phyloP scores from a whole-genome alignment of 2,113 vertebrate genomes.

The Geococcyx californianus region DNA sequence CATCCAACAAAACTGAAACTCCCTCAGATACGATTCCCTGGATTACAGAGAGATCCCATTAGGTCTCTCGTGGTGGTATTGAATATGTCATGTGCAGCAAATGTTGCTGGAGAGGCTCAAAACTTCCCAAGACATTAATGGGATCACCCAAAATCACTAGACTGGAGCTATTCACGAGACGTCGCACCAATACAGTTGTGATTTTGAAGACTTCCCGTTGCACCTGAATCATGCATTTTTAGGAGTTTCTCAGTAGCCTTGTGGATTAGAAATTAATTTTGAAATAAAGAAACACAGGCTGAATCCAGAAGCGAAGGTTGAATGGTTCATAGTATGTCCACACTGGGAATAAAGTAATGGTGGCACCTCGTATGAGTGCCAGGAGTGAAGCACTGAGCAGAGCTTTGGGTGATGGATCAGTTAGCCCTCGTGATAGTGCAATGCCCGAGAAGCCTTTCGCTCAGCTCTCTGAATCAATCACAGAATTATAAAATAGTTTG shows the following conservation, averaged over 20 bases:
- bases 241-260: not conserved
- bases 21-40: not conserved
- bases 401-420: not conserved
- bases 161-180: not conserved
- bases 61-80: accelerated
- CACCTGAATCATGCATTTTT: not conserved
- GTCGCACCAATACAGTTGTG: not conserved
- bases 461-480: not conserved
- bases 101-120: not conserved
- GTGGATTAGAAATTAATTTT: not conserved
- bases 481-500: too few species aligned
- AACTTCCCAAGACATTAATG: not conserved
- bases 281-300: not conserved
- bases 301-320: not conserved
- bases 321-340: not conserved
- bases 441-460: not conserved
- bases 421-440: not conserved
- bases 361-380: not conserved
- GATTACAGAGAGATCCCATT: not conserved
- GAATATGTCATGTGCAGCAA: not conserved
- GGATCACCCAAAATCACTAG: not conserved
- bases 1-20: not conserved
- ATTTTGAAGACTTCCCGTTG: not conserved
- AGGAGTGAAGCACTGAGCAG: not conserved
- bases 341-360: not conserved